Conservation (phyloP, 2,888 invertebrate species). For the Agrilus biguttatus region DNA sequence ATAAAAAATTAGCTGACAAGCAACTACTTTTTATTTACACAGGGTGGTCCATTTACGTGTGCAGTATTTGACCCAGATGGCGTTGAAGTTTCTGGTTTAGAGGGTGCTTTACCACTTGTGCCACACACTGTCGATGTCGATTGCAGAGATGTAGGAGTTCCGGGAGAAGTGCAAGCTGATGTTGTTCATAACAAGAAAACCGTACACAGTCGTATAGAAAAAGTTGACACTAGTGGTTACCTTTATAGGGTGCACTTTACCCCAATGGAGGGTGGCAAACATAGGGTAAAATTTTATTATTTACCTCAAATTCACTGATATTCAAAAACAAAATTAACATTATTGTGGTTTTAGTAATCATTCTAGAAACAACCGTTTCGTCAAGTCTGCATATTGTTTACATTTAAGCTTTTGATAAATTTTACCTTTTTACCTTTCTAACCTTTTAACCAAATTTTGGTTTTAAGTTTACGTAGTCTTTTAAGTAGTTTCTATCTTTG, state of each 20-base stretch:
- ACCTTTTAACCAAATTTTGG: too few species aligned
- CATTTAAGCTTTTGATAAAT: too few species aligned
- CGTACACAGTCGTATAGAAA: slow-evolving; percentile 67
- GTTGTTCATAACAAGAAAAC: slow-evolving; percentile 81
- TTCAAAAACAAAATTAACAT: background rate
- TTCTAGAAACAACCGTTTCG: too few species aligned
- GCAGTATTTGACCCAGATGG: slow-evolving; percentile 90
- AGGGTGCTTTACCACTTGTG: slow-evolving; percentile 71
- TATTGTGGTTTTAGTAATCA: too few species aligned
- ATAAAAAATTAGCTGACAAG: too few species aligned
- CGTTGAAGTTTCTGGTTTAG: slow-evolving; percentile 66
- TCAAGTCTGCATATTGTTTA: too few species aligned
- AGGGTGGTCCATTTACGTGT: slow-evolving; percentile 93
- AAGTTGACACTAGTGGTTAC: slow-evolving; percentile 55
- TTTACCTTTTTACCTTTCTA: too few species aligned
- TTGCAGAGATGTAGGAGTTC: slow-evolving; percentile 62
- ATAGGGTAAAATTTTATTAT: slow-evolving; percentile 36
- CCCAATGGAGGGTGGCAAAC: slow-evolving; percentile 66
- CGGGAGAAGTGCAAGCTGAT: slow-evolving; percentile 77
- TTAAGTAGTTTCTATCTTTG: too few species aligned
- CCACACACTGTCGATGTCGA: slow-evolving; percentile 72
- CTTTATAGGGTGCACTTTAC: slow-evolving; percentile 61
- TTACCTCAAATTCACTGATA: background rate
- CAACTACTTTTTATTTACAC: slow-evolving; percentile 12
- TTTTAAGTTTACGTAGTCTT: too few species aligned